Base-by-base conservation (phyloP, 1,140 invertebrate species). In the Plectrocnemia conspersa region DNA sequence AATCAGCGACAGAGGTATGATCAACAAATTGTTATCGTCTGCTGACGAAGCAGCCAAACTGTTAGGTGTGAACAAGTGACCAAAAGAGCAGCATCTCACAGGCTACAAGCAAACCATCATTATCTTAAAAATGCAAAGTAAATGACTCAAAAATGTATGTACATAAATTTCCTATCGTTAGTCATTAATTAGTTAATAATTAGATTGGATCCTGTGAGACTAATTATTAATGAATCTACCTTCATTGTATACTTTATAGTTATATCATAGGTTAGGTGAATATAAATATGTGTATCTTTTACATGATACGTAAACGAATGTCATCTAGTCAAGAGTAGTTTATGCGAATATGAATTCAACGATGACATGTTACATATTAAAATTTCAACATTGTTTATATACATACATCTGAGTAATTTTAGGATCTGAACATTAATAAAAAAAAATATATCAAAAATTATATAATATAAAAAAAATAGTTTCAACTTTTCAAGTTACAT, bases 11-110 rank as follows among this genome's bases (percentile, higher is more conserved):
- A 84, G 84, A 53, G 83, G 85, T n/a, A 86, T 93, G 49, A 82
- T 93, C 32, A 92, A 95, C 64, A 84, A 89, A 65, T 82, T 93
- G 53, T 75, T 95, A 0, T 85, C 87, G 0, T 86, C 88, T 1
- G 81, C 89, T 0, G 89, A 93, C 60, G 89, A 91, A 65, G 91
- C 89, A 2, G 91, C 91, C 0, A 90, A 91, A 67, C 73, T 94
- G 3, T 72, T 94, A 6, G 91, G 91, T 24, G 87, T 92, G 23
- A 85, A 85, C 57, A 82, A 81, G 73, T 79, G 76, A 75, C 72
- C 74, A 61, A 73, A 75, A 70, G 41, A 50, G 11, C 10, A 19
- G 11, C 21, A 29, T 50, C 33, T 35, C 18, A 19, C 33, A 25
- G 46, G 32, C n/a, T 38, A 16, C 47, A 36, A 38, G 18, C 33